A percentile compares a stretch with the other conserved stretches of the same genome.
These are phyloP conservation scores for Lytechinus pictus DNA, from an alignment of 35 echinoderm and acorn worm genomes.

Conservation along the genomic window DNA sequence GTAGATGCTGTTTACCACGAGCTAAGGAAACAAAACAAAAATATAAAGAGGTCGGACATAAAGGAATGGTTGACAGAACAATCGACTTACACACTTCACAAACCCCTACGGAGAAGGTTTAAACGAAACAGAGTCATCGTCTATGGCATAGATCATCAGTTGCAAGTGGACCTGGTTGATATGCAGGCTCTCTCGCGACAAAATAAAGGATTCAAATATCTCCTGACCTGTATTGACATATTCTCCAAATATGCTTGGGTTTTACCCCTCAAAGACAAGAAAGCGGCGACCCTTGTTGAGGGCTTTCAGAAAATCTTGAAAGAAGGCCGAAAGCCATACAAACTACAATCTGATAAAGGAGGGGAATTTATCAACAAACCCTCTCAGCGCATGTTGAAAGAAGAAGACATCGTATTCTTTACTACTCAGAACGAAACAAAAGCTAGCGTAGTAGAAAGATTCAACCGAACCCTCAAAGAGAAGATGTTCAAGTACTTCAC, in stretches of 20 bases:
- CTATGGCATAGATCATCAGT: constrained; percentile 43
- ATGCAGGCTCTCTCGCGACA: neutral
- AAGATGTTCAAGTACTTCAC: constrained; percentile 84
- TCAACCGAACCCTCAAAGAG: constrained; percentile 75
- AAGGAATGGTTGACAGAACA: constrained; percentile 46
- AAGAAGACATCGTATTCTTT: constrained; percentile 62
- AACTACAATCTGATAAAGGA: constrained; percentile 61
- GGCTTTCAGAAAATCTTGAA: neutral
- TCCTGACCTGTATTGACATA: constrained; percentile 56
- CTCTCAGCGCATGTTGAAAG: constrained; percentile 63
- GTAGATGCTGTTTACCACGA: constrained; percentile 57
- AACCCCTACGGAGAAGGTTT: constrained; percentile 54
- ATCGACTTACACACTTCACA: constrained; percentile 64
- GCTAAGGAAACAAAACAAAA: neutral
- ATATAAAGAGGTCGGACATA: constrained; percentile 11
- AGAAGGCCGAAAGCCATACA: constrained; percentile 23
- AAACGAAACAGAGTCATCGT: constrained; percentile 45
- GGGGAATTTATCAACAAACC: constrained; percentile 59
- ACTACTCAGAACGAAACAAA: constrained; percentile 85
- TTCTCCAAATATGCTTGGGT: constrained; percentile 69
- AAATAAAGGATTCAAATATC: constrained; percentile 43
- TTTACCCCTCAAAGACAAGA: constrained; percentile 61
- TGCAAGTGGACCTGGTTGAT: constrained; percentile 65
- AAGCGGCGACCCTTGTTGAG: neutral
- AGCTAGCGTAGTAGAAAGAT: constrained; percentile 78